Conservation (phyloP, 2,113 vertebrate genomes). For the Dunckerocampus dactyliophorus region DNA sequence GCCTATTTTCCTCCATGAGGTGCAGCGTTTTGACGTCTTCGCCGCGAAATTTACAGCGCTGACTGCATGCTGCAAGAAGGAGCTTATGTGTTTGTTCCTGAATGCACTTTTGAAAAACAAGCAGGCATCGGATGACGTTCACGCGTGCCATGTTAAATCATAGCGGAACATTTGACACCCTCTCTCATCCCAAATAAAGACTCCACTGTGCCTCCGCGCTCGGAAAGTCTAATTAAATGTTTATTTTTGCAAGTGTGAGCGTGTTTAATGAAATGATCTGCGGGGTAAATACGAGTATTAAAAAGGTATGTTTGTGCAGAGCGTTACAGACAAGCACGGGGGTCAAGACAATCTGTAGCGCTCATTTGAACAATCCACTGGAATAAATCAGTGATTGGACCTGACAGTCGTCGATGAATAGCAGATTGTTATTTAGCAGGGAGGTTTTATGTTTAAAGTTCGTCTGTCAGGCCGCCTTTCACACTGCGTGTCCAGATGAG, state of each 20-base stretch:
- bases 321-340: not conserved
- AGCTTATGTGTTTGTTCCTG: not conserved
- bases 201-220: slow-evolving; percentile 19
- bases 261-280: not conserved
- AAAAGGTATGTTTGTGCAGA: not conserved
- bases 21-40: not conserved
- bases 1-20: not conserved
- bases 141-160: slow-evolving; percentile 31
- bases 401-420: slow-evolving; percentile 29
- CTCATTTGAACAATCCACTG: slow-evolving; percentile 1
- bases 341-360: slow-evolving; percentile 16
- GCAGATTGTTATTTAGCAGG: slow-evolving; percentile 30
- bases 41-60: not conserved
- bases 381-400: slow-evolving; percentile 41
- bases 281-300: not conserved
- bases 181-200: slow-evolving; percentile 30
- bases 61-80: not conserved
- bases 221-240: slow-evolving; percentile 12
- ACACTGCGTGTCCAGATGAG: slow-evolving; percentile 43
- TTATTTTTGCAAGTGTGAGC: slow-evolving; percentile 12
- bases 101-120: slow-evolving; percentile 10
- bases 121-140: slow-evolving; percentile 4
- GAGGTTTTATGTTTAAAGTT: slow-evolving; percentile 36
- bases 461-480: slow-evolving; percentile 46
- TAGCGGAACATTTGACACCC: slow-evolving; percentile 47